phyloP scores from a whole-genome alignment of 2,113 vertebrate species.

The Festucalex cinctus region DNA sequence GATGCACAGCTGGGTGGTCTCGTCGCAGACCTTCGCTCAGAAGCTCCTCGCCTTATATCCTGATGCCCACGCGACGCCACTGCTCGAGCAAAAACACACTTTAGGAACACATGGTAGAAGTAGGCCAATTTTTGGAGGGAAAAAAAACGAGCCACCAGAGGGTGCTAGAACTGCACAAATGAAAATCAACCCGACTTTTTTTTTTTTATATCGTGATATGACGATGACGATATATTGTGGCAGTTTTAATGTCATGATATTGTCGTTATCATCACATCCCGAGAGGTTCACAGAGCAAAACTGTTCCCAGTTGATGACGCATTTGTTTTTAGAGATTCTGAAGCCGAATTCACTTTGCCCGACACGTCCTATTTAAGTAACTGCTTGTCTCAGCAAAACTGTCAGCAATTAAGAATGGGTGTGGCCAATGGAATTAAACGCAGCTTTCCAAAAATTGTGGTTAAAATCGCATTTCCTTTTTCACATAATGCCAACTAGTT shows the following conservation, averaged over 20 bases:
- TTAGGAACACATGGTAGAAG: too few relatives aligned
- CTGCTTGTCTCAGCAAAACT: constrained; percentile 22
- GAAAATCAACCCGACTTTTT: too few relatives aligned
- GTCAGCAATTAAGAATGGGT: neutral
- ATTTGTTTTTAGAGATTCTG: neutral
- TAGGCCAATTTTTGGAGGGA: too few relatives aligned
- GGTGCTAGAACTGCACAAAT: too few relatives aligned
- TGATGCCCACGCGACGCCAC: constrained; percentile 42
- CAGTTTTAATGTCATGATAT: too few relatives aligned
- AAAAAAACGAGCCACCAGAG: too few relatives aligned
- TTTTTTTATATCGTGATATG: too few relatives aligned
- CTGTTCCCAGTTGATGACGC: too few relatives aligned
- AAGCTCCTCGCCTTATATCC: constrained; percentile 78
- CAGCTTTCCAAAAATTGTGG: neutral
- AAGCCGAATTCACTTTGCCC: neutral
- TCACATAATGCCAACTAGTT: neutral
- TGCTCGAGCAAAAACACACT: neutral
- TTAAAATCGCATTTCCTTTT: neutral
- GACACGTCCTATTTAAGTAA: neutral
- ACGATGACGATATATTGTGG: too few relatives aligned
- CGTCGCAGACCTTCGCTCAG: constrained; percentile 72
- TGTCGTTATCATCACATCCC: too few relatives aligned
- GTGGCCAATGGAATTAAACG: neutral
- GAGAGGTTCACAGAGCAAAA: too few relatives aligned
- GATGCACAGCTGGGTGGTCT: constrained; percentile 79